Evolutionary conservation across 2,113 vertebrate genomes (phyloP), one percentile per base, ranked within the genome.

Genomic region (Gasterosteus aculeatus): DNA sequence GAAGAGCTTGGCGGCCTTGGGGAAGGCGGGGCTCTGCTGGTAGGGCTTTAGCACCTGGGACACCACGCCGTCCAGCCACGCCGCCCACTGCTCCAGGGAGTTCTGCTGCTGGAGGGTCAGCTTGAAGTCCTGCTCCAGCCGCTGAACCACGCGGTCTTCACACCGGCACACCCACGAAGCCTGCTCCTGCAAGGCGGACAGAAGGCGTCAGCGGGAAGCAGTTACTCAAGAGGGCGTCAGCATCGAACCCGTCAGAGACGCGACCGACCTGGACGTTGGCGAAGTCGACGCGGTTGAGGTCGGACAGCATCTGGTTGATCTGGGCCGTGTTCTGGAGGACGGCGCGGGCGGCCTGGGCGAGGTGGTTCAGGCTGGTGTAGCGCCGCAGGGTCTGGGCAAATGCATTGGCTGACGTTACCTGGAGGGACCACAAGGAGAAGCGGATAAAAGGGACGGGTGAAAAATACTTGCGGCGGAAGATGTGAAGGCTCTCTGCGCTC

Each of bases 61-160:
- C 67, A 98, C 97, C 5, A 98, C 97, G 0, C 96, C 90, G 1
- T 98, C 97, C 77, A 98, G 94, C 97, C 97, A 98, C 19, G 94
- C 95, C 0, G 97, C 97, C 97, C 97, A 98, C 89, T 98, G 97
- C 87, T 98, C 97, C 84, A 98, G 89, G 1, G 97, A 98, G 90
- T 97, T 98, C 93, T 97, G 97, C 92, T 98, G 97, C 93, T 97
- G 96, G 66, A 98, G 94, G 18, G 97, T 98, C 90, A 97, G 86
- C 89, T 98, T 98, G 85, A 98, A 98, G 92, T 98, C 96, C 93
- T 98, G 97, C 93, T 98, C 97, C 67, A 98, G 90, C 54, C 96
- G 92, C 92, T 97, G 96, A 64, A 98, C 96, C 31, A 97, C 95
- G 0, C 97, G 95, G 81, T 97, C 96, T 75, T 97, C 96, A 66